A percentile compares a stretch with the other conserved stretches of the same genome.
Evolutionary conservation across 92 coral and sea anemone genomes (phyloP).

Genomic region (Ricordea florida): DNA sequence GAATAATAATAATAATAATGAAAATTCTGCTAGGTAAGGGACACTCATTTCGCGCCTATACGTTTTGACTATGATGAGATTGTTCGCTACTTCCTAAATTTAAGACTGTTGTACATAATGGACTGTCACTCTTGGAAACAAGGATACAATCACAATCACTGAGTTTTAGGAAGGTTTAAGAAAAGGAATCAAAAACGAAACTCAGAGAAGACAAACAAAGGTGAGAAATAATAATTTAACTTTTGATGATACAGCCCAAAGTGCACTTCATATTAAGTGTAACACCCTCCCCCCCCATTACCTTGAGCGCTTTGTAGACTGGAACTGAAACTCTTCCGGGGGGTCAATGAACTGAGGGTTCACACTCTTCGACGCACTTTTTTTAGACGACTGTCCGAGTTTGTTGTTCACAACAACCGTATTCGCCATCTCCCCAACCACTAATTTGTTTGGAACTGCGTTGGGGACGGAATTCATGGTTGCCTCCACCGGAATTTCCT

Average conservation of each 20-base stretch:
- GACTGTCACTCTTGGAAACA: too few relatives aligned
- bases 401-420: conserved; percentile 26
- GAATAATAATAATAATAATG: too few relatives aligned
- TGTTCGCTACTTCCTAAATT: too few relatives aligned
- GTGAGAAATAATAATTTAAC: too few relatives aligned
- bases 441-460: conserved; percentile 28
- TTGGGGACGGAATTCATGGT: conserved; percentile 37
- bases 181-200: too few relatives aligned
- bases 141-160: too few relatives aligned
- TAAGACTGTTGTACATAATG: too few relatives aligned
- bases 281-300: neutral
- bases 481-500: conserved; percentile 16
- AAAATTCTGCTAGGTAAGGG: too few relatives aligned
- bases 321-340: conserved; percentile 97
- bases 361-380: neutral
- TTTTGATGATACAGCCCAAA: neutral
- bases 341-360: conserved; percentile 98
- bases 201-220: too few relatives aligned
- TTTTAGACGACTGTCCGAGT: conserved; percentile 12
- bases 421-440: conserved; percentile 15
- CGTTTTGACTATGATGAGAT: too few relatives aligned
- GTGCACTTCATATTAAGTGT: neutral
- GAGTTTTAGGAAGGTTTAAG: too few relatives aligned
- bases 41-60: too few relatives aligned
- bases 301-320: conserved; percentile 83